phyloP scores from a whole-genome alignment of 2,888 invertebrate species.

The Trachelus iudaicus region DNA sequence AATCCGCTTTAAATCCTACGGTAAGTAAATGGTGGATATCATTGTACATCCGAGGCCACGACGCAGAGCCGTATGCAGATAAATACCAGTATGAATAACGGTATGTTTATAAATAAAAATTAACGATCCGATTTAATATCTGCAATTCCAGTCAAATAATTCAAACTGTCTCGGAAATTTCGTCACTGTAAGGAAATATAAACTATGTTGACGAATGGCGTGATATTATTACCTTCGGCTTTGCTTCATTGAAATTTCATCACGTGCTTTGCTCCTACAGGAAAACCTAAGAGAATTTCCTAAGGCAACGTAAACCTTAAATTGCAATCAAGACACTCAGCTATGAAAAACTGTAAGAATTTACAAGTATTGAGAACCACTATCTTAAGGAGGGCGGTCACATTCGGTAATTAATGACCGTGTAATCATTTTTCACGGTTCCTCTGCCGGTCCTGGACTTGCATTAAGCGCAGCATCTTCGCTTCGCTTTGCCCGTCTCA shows the following conservation, averaged over 20 bases:
- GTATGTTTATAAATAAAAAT: background rate
- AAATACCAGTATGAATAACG: background rate
- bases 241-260: background rate
- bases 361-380: background rate
- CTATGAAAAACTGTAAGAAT: background rate
- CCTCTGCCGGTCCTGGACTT: background rate
- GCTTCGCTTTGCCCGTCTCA: background rate
- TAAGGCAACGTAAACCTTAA: background rate
- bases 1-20: background rate
- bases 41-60: background rate
- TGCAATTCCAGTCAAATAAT: background rate
- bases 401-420: slow-evolving; percentile 24
- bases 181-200: background rate
- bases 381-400: slow-evolving; percentile 12
- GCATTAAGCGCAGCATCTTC: background rate
- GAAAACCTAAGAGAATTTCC: background rate
- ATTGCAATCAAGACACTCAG: background rate
- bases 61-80: background rate
- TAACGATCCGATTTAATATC: background rate
- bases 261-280: background rate
- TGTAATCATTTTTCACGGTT: slow-evolving; percentile 23
- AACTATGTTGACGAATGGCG: background rate
- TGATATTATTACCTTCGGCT: background rate
- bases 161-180: background rate
- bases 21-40: background rate